A percentile compares a stretch with the other conserved stretches of the same genome.
phyloP scores from a whole-genome alignment of 2,113 vertebrate species.

The Seriola dumerili region DNA sequence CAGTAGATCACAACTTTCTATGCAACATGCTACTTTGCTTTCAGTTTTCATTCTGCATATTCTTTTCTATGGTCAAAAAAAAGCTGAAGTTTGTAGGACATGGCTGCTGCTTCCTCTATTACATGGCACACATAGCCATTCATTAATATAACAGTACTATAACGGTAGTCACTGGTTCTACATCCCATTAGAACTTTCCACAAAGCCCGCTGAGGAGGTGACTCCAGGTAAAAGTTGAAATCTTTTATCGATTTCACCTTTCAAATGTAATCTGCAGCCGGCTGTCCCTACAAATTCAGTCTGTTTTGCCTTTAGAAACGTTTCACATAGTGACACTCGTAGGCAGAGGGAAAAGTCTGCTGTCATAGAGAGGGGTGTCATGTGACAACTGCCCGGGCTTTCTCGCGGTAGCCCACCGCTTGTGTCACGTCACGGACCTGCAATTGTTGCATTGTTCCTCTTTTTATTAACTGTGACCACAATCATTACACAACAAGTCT shows the following conservation, averaged over 20 bases:
- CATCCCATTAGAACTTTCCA: background rate
- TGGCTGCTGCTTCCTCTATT: background rate
- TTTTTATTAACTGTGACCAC: background rate
- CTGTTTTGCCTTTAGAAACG: too few relatives aligned
- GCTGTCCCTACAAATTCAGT: too few relatives aligned
- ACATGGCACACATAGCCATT: background rate
- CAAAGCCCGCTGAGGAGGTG: background rate
- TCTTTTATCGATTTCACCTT: too few relatives aligned
- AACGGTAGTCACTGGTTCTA: background rate
- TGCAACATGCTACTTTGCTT: background rate
- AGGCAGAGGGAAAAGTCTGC: too few relatives aligned
- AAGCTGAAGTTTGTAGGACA: constrained; percentile 13
- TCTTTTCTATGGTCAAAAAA: background rate
- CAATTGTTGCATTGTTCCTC: background rate
- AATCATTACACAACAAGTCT: background rate
- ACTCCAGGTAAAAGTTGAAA: too few relatives aligned
- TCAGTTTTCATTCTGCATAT: background rate
- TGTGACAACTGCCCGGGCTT: background rate
- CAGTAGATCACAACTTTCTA: background rate
- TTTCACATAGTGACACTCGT: too few relatives aligned
- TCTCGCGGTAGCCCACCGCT: background rate
- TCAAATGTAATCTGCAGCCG: too few relatives aligned
- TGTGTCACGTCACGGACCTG: background rate
- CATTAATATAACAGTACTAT: background rate
- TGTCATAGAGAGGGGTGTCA: background rate